Evolutionary conservation across 2,113 vertebrate genomes (phyloP), one percentile per base, ranked within the genome.

Genomic region (Meleagris gallopavo): DNA sequence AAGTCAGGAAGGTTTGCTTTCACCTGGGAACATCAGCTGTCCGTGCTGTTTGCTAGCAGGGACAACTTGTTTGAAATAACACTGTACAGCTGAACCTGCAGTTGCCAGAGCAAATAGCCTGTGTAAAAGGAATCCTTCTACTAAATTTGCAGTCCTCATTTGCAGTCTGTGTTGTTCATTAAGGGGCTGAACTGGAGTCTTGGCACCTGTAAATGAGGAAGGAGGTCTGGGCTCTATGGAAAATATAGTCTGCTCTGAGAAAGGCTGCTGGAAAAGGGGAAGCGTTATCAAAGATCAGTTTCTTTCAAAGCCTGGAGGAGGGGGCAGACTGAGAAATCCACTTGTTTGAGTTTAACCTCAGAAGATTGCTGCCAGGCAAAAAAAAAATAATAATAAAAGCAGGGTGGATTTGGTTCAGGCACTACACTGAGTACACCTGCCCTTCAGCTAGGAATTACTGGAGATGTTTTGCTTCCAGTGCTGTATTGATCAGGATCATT

Each of bases 81-180:
- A 14, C 27, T 1, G 0, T 34, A 24, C 27, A 40, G 46, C 21
- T 57, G 19, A 38, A 27, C 24, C 16, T 0, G 0, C 66, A 57
- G 20, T 60, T 38, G 52, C 58, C 22, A 19, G 32, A 45, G 54
- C 40, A 82, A 43, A 61, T 8, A 43, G 13, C 11, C 21, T 18
- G 9, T 19, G 46, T 34, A 19, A 54, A 67, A 67, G 41, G 61
- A 57, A 34, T 55, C 18, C 12, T 21, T 46, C n/a, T 34, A 7
- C 40, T 38, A 48, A 55, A 48, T 6, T 2, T 5, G 27, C 7
- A 2, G 0, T 54, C 86, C 76, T 43, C 40, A 17, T 40, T 29
- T 67, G 41, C 45, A 55, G 45, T 22, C 81, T 12, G 6, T 7
- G 21, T 66, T 77, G 48, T 30, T 55, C 5, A 15, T 6, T 29